phyloP scores from a whole-genome alignment of 2,797 vertebrate genomes.

The Molossus alvarezi region DNA sequence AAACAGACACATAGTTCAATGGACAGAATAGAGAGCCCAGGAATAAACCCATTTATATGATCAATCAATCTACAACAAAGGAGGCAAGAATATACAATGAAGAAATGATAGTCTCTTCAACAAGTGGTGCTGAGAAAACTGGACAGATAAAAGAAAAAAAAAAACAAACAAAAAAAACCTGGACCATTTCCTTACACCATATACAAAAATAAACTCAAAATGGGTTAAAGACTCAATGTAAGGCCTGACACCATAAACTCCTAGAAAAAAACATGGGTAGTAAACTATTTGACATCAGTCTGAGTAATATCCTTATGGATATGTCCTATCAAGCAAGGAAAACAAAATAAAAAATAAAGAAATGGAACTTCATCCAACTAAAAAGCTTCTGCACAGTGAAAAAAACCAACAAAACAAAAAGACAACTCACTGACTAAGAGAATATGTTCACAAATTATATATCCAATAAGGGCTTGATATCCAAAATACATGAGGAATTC shows the following conservation, averaged over 20 bases:
- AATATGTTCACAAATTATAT: background rate
- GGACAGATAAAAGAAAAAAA: background rate
- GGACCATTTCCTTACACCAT: background rate
- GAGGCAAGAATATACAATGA: background rate
- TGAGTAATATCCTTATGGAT: background rate
- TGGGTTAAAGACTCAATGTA: background rate
- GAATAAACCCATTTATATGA: background rate
- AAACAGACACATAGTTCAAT: background rate
- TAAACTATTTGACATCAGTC: background rate
- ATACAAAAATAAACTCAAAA: background rate
- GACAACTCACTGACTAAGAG: background rate
- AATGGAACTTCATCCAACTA: background rate
- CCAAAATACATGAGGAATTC: background rate
- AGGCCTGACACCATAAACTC: background rate
- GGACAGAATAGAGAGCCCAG: background rate
- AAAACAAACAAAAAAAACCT: no score
- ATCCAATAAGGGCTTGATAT: background rate
- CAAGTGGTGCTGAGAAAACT: background rate
- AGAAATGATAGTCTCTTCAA: background rate
- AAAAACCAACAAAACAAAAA: background rate
- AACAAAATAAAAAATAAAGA: background rate
- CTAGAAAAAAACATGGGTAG: background rate
- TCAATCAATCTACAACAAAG: background rate
- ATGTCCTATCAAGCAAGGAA: background rate
- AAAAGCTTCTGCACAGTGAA: background rate